These are phyloP conservation scores for Peromyscus maniculatus DNA, from an alignment of 2,113 vertebrate genomes.

Conservation along the genomic window DNA sequence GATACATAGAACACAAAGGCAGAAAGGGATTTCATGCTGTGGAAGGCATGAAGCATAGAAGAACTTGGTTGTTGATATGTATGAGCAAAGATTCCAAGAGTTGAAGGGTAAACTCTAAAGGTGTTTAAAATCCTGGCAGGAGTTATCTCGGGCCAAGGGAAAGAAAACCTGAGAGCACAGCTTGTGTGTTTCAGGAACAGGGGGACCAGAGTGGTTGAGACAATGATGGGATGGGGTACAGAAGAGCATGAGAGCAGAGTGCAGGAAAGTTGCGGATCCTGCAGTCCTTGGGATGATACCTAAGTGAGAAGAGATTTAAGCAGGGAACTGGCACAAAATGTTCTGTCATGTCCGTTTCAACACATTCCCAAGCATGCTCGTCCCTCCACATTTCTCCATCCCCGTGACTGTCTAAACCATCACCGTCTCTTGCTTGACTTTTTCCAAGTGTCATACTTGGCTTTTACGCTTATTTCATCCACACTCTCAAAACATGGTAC, in stretches of 20 bases:
- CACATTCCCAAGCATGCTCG: neutral
- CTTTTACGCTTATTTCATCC: neutral
- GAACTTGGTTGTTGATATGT: neutral
- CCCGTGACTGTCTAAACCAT: neutral
- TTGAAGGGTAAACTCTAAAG: neutral
- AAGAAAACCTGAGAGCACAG: neutral
- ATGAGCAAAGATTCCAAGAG: neutral
- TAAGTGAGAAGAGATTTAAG: neutral
- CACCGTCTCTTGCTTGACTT: neutral
- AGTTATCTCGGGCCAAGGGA: neutral
- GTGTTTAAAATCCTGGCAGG: neutral
- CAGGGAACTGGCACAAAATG: neutral
- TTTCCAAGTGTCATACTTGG: neutral
- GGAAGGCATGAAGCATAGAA: neutral
- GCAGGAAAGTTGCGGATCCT: neutral
- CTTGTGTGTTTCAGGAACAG: neutral
- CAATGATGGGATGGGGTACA: neutral
- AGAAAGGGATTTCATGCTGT: neutral
- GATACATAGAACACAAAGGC: neutral
- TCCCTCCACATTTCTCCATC: neutral
- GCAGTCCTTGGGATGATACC: neutral
- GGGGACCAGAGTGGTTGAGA: neutral
- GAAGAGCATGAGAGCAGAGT: neutral
- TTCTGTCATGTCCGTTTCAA: neutral
- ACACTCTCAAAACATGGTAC: neutral